Evolutionary conservation across 1,140 invertebrate species (phyloP), one percentile per base, ranked within the genome.

Genomic region (Sycophila sp.): DNA sequence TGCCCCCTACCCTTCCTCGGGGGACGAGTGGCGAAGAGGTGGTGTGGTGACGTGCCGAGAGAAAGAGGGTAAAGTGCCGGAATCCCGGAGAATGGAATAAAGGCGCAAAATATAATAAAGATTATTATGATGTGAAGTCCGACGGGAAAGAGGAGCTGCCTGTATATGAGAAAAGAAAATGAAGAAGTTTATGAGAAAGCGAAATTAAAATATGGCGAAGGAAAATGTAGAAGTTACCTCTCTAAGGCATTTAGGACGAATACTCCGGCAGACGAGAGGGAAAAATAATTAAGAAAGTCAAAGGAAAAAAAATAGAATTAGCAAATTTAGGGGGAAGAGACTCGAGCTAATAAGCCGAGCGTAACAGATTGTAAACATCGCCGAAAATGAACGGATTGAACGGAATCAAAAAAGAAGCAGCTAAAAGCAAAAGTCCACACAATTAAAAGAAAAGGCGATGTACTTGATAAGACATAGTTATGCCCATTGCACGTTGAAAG

Each of bases 361-460:
- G 67, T 63, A 69, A 69, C 67, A 55, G 67, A 69, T 63, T 69
- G 67, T 59, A 69, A 69, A 63, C 67, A 69, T 38, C 19, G 66
- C 24, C 4, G 26, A 45, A 51, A 30, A 49, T 28, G 55, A 59
- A 60, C 32, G 60, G 60, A 60, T 60, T 60, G 30, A n/a, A 53
- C 47, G 17, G n/a, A 19, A 28, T 17, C 38, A 32, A 56, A 38
- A 65, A 5, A 49, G n/a, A 17, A 42, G 0, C 17, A 6, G 4
- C 34, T 19, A 4, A 8, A 38, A 42, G n/a, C 4, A 28, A 56
- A 15, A 66, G 38, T 58, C 36, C 64, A 45, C 30, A 49, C 38
- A 32, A 68, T 22, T 68, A 4, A 10, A n/a, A 15, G 15, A 17
- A 26, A 68, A 38, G n/a, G 19, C 7, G n/a, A n/a, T n/a, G n/a